A percentile compares a stretch with the other conserved stretches of the same genome.
These are phyloP conservation scores for Bombus pyrosoma DNA, from an alignment of 1,140 invertebrate species.

Conservation along the genomic window DNA sequence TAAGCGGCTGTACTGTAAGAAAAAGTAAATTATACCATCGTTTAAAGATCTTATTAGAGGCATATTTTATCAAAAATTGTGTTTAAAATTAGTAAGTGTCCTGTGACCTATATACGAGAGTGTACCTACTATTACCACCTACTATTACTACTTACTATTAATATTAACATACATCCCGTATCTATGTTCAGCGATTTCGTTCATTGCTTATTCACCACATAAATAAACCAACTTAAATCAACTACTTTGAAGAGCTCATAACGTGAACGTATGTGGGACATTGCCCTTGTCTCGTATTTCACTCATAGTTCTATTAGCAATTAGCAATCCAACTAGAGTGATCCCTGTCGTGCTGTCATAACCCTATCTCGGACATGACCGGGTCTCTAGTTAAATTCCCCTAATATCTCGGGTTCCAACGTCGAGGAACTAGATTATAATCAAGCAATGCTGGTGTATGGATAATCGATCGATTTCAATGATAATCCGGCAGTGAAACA, in stretches of 20 bases:
- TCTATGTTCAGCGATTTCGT: background rate
- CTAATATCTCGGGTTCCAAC: slow-evolving; percentile 18
- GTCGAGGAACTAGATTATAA: slow-evolving; percentile 49
- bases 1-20: background rate
- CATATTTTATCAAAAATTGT: background rate
- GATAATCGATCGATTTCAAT: slow-evolving; percentile 49
- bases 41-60: too few species aligned
- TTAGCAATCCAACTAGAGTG: slow-evolving; percentile 61
- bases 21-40: too few species aligned
- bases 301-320: slow-evolving; percentile 60
- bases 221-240: background rate
- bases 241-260: background rate
- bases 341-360: slow-evolving; percentile 59
- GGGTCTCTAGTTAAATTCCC: slow-evolving; percentile 38
- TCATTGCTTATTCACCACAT: background rate
- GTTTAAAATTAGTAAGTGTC: background rate
- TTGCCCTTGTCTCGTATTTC: slow-evolving; percentile 33
- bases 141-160: too few species aligned
- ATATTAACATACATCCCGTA: background rate
- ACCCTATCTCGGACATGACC: slow-evolving; percentile 53
- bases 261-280: background rate
- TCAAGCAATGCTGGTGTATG: slow-evolving; percentile 18
- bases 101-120: background rate
- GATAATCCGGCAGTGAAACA: slow-evolving; percentile 33
- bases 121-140: background rate